Percentiles rank a stretch among this genome's conserved stretches.
phyloP scores from a whole-genome alignment of 2,888 invertebrate genomes.

The Archips xylosteana region DNA sequence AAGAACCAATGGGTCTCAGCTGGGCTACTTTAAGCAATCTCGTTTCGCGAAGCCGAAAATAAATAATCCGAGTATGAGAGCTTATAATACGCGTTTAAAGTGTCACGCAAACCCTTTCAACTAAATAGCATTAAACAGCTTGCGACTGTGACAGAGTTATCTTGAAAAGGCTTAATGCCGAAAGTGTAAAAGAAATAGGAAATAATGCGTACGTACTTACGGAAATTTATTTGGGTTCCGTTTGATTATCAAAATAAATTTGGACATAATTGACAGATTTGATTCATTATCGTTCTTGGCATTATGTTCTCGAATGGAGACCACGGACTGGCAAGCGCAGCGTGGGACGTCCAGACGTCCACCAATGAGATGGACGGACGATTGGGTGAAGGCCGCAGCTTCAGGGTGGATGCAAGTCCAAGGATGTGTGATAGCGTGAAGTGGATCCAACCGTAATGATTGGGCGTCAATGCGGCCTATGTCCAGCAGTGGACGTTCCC shows the following conservation, averaged over 20 bases:
- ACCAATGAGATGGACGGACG: too few species aligned
- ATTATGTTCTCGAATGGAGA: too few species aligned
- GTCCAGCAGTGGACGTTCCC: too few species aligned
- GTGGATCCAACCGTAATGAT: too few species aligned
- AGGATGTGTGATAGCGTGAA: too few species aligned
- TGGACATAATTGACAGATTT: too few species aligned
- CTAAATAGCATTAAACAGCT: constrained; percentile 42
- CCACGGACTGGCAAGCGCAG: too few species aligned
- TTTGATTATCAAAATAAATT: background rate
- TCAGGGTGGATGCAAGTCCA: too few species aligned
- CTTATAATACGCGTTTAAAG: constrained; percentile 39
- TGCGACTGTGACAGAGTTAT: constrained; percentile 37
- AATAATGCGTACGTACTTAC: background rate
- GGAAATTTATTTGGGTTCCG: constrained; percentile 26
- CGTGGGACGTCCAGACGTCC: too few species aligned
- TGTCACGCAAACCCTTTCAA: constrained; percentile 28
- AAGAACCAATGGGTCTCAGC: background rate
- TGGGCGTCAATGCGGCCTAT: too few species aligned
- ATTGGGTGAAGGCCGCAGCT: too few species aligned
- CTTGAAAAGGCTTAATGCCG: constrained; percentile 35
- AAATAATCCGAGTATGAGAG: constrained; percentile 32
- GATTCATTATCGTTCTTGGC: too few species aligned
- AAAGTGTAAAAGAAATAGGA: constrained; percentile 9
- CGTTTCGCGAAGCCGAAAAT: constrained; percentile 17
- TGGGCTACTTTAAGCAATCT: constrained; percentile 24